Conservation (phyloP, 2,113 vertebrate genomes). For the Tympanuchus pallidicinctus region DNA sequence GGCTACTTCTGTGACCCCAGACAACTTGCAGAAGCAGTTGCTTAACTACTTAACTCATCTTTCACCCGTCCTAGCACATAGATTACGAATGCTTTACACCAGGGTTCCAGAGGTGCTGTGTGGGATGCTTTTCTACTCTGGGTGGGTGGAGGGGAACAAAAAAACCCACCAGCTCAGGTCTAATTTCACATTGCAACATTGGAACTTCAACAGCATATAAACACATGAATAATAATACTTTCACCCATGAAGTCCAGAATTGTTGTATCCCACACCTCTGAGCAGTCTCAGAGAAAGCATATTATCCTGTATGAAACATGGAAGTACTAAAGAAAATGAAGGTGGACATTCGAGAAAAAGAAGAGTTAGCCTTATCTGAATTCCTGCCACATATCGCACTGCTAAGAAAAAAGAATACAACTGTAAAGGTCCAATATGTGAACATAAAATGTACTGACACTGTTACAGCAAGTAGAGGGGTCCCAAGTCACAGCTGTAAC, state of each 20-base stretch:
- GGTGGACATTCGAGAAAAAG: accelerated
- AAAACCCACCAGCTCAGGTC: neutral
- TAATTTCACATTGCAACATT: neutral
- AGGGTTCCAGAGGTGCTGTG: neutral
- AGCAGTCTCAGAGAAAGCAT: neutral
- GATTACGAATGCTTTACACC: neutral
- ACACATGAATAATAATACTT: neutral
- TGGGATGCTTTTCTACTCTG: neutral
- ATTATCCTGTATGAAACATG: neutral
- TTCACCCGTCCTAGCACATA: neutral
- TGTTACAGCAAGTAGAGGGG: neutral
- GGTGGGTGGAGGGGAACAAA: neutral
- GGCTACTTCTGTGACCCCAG: neutral
- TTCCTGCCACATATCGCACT: neutral
- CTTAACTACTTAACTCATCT: neutral
- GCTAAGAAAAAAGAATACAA: neutral
- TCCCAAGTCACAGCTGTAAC: neutral
- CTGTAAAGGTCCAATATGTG: neutral
- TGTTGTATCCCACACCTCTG: accelerated
- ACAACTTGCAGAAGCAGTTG: neutral
- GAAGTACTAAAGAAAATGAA: neutral
- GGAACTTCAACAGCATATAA: neutral
- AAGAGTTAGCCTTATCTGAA: neutral
- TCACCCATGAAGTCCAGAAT: neutral
- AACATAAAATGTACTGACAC: neutral